A percentile compares a stretch with the other conserved stretches of the same genome.
These are phyloP conservation scores for Scomberomorus guttatus DNA, from an alignment of 2,797 vertebrate genomes.

Conservation along the genomic window DNA sequence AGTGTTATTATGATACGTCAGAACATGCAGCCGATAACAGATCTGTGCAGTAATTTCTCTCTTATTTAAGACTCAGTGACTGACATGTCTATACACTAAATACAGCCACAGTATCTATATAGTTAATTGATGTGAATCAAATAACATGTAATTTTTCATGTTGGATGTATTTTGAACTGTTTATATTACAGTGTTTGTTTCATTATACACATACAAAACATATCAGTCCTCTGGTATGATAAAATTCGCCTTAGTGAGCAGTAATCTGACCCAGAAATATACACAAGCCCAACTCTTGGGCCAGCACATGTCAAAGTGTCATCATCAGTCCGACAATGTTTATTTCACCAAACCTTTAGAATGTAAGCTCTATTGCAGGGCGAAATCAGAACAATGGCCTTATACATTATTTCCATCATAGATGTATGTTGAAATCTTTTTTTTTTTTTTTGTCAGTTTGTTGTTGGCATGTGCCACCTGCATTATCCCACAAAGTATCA, in stretches of 20 bases:
- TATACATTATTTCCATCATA: constrained; percentile 18
- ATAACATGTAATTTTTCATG: constrained; percentile 39
- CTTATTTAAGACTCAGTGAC: constrained; percentile 43
- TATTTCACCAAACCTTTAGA: constrained; percentile 52
- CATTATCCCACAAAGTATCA: constrained; percentile 23
- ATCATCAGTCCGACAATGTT: constrained; percentile 36
- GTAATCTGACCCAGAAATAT: constrained; percentile 41
- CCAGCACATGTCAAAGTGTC: constrained; percentile 18
- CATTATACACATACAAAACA: constrained; percentile 17
- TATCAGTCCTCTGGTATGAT: neutral
- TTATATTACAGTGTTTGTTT: constrained; percentile 41
- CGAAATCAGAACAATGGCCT: neutral
- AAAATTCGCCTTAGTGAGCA: constrained; percentile 5
- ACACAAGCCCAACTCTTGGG: constrained; percentile 28
- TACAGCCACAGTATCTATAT: constrained; percentile 4
- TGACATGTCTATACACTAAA: constrained; percentile 37
- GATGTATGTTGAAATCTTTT: constrained; percentile 8
- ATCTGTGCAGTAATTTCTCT: constrained; percentile 30
- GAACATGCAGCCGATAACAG: constrained; percentile 40
- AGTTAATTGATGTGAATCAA: constrained; percentile 22
- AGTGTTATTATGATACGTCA: constrained; percentile 39
- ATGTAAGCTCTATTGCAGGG: constrained; percentile 23
- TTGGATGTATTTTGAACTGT: constrained; percentile 17
- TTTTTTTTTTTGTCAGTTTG: constrained; percentile 26
- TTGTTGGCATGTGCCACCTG: constrained; percentile 23